These are phyloP conservation scores for Diploptera punctata DNA, from an alignment of 2,888 invertebrate species.

Conservation along the genomic window DNA sequence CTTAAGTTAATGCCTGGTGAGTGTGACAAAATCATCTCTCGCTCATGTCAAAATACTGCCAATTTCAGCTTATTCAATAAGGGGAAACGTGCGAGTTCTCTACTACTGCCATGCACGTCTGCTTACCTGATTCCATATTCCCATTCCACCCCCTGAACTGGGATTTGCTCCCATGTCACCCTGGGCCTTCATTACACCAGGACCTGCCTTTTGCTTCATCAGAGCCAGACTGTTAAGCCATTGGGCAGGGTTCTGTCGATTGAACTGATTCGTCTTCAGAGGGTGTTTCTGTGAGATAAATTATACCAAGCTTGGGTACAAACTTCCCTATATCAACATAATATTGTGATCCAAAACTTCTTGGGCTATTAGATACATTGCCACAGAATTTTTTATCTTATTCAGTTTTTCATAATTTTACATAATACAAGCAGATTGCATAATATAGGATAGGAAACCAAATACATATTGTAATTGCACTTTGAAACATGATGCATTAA, in stretches of 20 bases:
- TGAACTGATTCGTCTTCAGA: slow-evolving; percentile 86
- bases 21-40: no score
- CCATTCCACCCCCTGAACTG: slow-evolving; percentile 46
- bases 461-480: no score
- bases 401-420: no score
- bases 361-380: no score
- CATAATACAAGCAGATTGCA: no score
- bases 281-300: slow-evolving; percentile 81
- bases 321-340: slow-evolving; percentile 1
- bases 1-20: no score
- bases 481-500: no score
- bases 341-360: no score
- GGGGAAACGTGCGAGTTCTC: slow-evolving; percentile 16
- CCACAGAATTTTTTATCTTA: no score
- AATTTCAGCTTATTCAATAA: no score
- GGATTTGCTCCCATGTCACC: slow-evolving; percentile 45
- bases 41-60: background rate
- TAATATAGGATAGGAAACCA: no score
- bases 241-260: slow-evolving; percentile 81
- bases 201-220: slow-evolving; percentile 71
- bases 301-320: slow-evolving; percentile 24
- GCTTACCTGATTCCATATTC: slow-evolving; percentile 42
- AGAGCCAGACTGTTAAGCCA: slow-evolving; percentile 81
- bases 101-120: slow-evolving; percentile 29
- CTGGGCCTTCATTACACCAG: slow-evolving; percentile 47